Base-by-base conservation (phyloP, 2,888 invertebrate species). In the Parapristionchus giblindavisi region DNA sequence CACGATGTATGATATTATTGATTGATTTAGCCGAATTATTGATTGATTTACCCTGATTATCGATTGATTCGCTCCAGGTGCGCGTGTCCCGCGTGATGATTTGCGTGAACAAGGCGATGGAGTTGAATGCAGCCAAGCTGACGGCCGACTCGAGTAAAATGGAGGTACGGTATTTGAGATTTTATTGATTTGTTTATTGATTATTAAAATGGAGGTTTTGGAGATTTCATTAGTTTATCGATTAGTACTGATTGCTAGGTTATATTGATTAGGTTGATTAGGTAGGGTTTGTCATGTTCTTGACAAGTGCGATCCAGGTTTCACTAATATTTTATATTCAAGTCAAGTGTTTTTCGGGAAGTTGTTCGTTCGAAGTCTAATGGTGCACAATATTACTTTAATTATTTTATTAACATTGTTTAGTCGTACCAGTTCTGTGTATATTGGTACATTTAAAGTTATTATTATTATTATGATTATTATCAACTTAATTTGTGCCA, bases 1-100 rank as follows among this genome's bases (percentile, higher is more conserved):
- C 63, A 77, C 32, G 77, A 78, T n/a, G 77, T 58, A 21, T 1
- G 71, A n/a, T n/a, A n/a, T n/a, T n/a, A n/a, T n/a, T n/a, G n/a
- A n/a, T n/a, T 43, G 2, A 27, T 40, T 43, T 8, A 17, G 17
- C 11, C 3, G 65, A 65, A 17, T 11, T 5, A 43, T 40, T 5
- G 34, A 38, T 2, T 34, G 36, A 36, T 3, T 61, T 6, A n/a
- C n/a, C n/a, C n/a, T n/a, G n/a, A n/a, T n/a, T n/a, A n/a, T n/a
- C n/a, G n/a, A 56, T 17, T 56, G 17, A 8, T 21, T 56, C 56
- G 56, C 8, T 48, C 11, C 40, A 65, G 65, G 65, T 65, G 11
- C 65, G 65, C n/a, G 48, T 65, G 3, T 65, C 68, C 0, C 68
- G 68, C 3, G 68, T 68, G 34, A 68, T 68, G 52, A 40, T 36